Percentiles rank a stretch among this genome's conserved stretches.
These are phyloP conservation scores for Spilosoma lubricipeda DNA, from an alignment of 2,888 invertebrate genomes.

Conservation along the genomic window DNA sequence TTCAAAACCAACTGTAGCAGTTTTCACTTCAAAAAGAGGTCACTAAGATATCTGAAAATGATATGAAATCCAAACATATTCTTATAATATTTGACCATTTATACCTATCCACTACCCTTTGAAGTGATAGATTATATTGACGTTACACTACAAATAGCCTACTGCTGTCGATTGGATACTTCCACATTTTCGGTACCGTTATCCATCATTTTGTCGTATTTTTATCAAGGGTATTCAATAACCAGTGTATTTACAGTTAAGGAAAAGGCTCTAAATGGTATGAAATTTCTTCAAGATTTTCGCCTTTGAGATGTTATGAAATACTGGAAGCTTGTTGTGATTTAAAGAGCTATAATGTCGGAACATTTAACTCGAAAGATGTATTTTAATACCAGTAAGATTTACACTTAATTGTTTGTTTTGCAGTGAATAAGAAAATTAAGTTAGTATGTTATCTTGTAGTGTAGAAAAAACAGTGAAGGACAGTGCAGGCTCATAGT, in stretches of 20 bases:
- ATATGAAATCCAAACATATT: background rate
- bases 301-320: slow-evolving; percentile 59
- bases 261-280: slow-evolving; percentile 58
- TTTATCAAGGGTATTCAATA: slow-evolving; percentile 41
- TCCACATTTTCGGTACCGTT: slow-evolving; percentile 12
- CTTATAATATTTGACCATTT: background rate
- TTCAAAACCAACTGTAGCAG: too few relatives aligned
- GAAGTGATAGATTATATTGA: slow-evolving; percentile 15
- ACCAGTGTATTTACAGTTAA: slow-evolving; percentile 43
- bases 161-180: slow-evolving; percentile 3
- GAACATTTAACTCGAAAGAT: background rate
- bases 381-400: background rate
- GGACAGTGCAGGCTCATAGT: too few relatives aligned
- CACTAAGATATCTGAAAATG: background rate
- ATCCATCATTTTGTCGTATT: slow-evolving; percentile 29
- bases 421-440: background rate
- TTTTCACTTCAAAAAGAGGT: background rate
- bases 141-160: slow-evolving; percentile 13
- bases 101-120: slow-evolving; percentile 12
- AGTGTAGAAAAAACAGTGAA: background rate
- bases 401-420: background rate
- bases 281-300: slow-evolving; percentile 71
- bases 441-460: background rate
- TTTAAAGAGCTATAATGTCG: background rate
- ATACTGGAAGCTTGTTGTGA: slow-evolving; percentile 51